Conservation (phyloP, 2,888 invertebrate species). For the Calliopum simillimum region DNA sequence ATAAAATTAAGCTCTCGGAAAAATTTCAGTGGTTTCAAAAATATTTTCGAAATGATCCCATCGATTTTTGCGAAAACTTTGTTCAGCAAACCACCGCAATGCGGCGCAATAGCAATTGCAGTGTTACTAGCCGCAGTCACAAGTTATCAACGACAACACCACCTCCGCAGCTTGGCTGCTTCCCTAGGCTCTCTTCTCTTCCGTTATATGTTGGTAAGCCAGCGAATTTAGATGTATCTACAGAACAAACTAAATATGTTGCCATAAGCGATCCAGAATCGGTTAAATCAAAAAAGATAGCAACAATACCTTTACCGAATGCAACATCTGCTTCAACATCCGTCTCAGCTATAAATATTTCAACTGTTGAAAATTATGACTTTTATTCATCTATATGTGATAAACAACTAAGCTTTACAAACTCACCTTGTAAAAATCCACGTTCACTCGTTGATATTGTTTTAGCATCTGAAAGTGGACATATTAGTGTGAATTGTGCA, state of each 20-base stretch:
- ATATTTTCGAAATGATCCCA: conserved; percentile 57
- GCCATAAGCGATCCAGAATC: neutral
- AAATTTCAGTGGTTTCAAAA: conserved; percentile 55
- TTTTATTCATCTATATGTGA: conserved; percentile 62
- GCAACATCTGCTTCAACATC: conserved; percentile 38
- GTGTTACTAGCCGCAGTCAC: conserved; percentile 48
- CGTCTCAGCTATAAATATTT: conserved; percentile 45
- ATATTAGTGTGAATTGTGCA: neutral
- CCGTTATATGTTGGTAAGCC: neutral
- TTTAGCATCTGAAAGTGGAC: conserved; percentile 24
- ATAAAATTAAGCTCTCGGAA: conserved; percentile 50
- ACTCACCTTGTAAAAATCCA: conserved; percentile 60
- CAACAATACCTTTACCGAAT: neutral
- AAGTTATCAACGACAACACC: conserved; percentile 39
- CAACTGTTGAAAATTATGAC: conserved; percentile 43
- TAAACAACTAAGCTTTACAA: conserved; percentile 61
- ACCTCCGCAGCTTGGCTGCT: neutral
- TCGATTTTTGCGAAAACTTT: conserved; percentile 58
- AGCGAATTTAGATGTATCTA: neutral
- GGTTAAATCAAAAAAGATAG: neutral
- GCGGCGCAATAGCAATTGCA: conserved; percentile 53
- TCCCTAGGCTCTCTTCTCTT: neutral
- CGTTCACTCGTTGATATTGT: conserved; percentile 51
- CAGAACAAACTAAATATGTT: neutral
- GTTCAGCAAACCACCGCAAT: conserved; percentile 54